Base-by-base conservation (phyloP, 2,797 vertebrate genomes). In the Microctenopoma lineatum region DNA sequence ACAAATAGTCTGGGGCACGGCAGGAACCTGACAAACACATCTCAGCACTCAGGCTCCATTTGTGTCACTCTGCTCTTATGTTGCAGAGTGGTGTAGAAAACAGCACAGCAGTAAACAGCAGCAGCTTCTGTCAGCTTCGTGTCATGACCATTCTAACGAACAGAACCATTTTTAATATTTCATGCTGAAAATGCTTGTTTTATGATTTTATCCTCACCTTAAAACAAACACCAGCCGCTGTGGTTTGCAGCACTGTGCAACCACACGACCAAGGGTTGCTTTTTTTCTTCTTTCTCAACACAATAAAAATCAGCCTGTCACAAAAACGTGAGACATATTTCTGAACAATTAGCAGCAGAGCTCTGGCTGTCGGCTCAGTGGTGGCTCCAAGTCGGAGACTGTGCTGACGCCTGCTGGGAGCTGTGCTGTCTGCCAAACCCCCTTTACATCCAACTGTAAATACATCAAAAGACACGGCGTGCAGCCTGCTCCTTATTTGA, bases 401-500 rank as follows among this genome's bases (percentile, higher is more conserved):
- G 51, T 8, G 7, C 36, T 5, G 57, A 44, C 1, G 9, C 63
- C 64, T 60, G 77, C 64, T 54, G 75, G 42, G 67, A 72, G 75
- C 63, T 9, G 0, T 25, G 61, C 59, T 60, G 34, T 42, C 51
- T 41, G 7, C 59, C 51, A 69, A 44, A 42, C 4, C 1, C 10
- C 45, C 51, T 47, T 62, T 7, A 39, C 52, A 27, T 63, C 32
- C 41, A 34, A 73, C 48, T 65, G 66, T 46, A 77, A 59, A 85
- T 62, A 47, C 51, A 79, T 80, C 77, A 75, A 47, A 70, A 67
- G 70, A 53, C 63, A 7, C 53, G 75, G 39, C 1, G 8, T 11
- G 11, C 26, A 42, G 59, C 16, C 59, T 29, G 25, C 72, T 53
- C 27, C 60, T 76, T 68, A 41, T 66, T 78, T 66, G 47, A 77